Evolutionary conservation across 30 jellyfish, hydroid and myxozoan species (phyloP), one percentile per base, ranked within the genome.

Genomic region (Aurelia coerulea): DNA sequence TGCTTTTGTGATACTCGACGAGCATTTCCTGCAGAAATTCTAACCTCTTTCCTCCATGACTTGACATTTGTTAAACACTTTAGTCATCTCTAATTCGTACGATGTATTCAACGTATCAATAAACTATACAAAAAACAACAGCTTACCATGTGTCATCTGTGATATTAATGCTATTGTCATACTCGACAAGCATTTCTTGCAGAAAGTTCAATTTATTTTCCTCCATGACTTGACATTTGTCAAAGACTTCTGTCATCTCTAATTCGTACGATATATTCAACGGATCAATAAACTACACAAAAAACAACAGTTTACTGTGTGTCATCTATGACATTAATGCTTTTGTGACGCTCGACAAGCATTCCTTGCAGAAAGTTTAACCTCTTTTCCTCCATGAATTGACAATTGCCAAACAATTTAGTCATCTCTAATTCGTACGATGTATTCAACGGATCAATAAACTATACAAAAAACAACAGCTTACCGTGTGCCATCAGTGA

Each of bases 1-100:
- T 88, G 73, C 96, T 56, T 84, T 94, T 94, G 79, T 89, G 99
- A 68, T 51, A 90, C 15, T 94, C 97, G 7, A 89, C 90, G n/a
- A 94, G 74, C 77, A 91, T 90, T 10, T 91, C 82, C 79, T 94
- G 97, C 10, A 90, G 17, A 71, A 94, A 94, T 1, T 89, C 73
- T 67, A 74, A 58, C 81, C 85, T 73, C 63, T 78, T 56, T 88
- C 96, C 63, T 94, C 97, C 90, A 71, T 81, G 32, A 78, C 52
- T 39, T 9, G 51, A 39, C 6, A 2, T 0, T 39, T 39, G 51
- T 1, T 9, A 39, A 39, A 39, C 6, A 39, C 6, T 39, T 39
- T 39, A 6, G 51, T 39, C 0, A 3, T 1, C 8, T 39, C 6
- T 39, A 39, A 39, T 39, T 39, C 51, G 51, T 39, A 39, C 51